Conservation (phyloP, 1,140 invertebrate species). For the Drosophila bifasciata region DNA sequence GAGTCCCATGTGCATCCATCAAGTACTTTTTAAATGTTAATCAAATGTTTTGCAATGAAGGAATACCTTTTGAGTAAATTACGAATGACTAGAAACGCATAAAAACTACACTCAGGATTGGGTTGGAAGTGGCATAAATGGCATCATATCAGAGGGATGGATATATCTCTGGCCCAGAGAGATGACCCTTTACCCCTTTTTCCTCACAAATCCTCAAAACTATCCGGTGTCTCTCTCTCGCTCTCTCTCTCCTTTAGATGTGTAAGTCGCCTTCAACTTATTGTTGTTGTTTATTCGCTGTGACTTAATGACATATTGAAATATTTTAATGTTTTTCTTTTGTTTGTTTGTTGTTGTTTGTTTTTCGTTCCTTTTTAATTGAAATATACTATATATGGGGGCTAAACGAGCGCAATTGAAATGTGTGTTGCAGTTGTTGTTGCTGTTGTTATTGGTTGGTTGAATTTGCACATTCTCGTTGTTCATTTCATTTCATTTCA, state of each 20-base stretch:
- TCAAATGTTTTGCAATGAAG: too few relatives aligned
- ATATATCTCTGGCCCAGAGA: too few relatives aligned
- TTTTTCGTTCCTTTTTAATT: constrained; percentile 51
- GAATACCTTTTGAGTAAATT: too few relatives aligned
- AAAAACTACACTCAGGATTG: too few relatives aligned
- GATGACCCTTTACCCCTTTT: too few relatives aligned
- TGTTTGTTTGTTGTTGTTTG: constrained; percentile 30
- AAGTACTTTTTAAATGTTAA: too few relatives aligned
- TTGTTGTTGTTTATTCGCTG: constrained; percentile 64
- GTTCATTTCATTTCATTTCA: constrained; percentile 23
- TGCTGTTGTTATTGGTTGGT: constrained; percentile 18
- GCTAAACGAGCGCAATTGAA: constrained; percentile 53
- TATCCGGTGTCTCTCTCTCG: constrained; percentile 4
- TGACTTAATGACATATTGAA: constrained; percentile 64
- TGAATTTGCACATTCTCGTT: constrained; percentile 15
- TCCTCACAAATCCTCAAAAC: too few relatives aligned
- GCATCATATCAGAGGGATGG: too few relatives aligned
- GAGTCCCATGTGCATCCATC: too few relatives aligned
- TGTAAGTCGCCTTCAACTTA: constrained; percentile 60
- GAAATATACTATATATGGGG: constrained; percentile 50
- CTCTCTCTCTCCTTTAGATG: constrained; percentile 21
- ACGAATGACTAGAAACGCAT: too few relatives aligned
- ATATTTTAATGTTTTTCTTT: constrained; percentile 51
- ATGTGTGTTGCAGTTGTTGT: constrained; percentile 41
- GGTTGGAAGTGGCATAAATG: too few relatives aligned